These are phyloP conservation scores for Dasypus novemcinctus DNA, from an alignment of 2,113 vertebrate genomes.

Conservation along the genomic window DNA sequence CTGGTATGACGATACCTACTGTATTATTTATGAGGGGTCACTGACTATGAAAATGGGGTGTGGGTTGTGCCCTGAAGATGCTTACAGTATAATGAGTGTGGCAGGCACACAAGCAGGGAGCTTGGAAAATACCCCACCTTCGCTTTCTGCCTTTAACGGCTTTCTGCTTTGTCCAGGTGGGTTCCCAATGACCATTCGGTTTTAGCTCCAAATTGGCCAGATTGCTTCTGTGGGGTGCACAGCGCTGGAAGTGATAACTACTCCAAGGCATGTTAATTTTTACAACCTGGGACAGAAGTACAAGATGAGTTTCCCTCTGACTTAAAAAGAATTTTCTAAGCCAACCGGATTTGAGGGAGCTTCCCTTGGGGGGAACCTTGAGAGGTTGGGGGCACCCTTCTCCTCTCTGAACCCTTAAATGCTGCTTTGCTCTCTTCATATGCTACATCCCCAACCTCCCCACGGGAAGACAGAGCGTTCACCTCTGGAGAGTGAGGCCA, in stretches of 20 bases:
- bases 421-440: conserved; percentile 67
- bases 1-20: neutral
- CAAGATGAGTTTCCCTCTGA: conserved; percentile 60
- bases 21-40: neutral
- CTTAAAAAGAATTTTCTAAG: conserved; percentile 66
- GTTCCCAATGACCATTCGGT: neutral
- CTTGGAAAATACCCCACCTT: conserved; percentile 69
- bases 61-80: neutral
- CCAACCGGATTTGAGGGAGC: neutral
- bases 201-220: conserved; percentile 36
- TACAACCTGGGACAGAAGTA: conserved; percentile 72
- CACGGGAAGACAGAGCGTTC: conserved; percentile 29
- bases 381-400: neutral
- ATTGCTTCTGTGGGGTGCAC: conserved; percentile 55
- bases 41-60: conserved; percentile 12
- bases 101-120: conserved; percentile 49
- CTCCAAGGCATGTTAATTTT: conserved; percentile 76
- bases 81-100: conserved; percentile 58
- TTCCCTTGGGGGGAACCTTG: conserved; percentile 65
- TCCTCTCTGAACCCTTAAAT: conserved; percentile 59
- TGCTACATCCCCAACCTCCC: conserved; percentile 36
- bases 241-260: conserved; percentile 65
- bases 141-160: conserved; percentile 54
- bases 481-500: conserved; percentile 41
- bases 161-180: conserved; percentile 49